Evolutionary conservation across 2,888 invertebrate species (phyloP), one percentile per base, ranked within the genome.

Genomic region (Chromoteleia sp.): DNA sequence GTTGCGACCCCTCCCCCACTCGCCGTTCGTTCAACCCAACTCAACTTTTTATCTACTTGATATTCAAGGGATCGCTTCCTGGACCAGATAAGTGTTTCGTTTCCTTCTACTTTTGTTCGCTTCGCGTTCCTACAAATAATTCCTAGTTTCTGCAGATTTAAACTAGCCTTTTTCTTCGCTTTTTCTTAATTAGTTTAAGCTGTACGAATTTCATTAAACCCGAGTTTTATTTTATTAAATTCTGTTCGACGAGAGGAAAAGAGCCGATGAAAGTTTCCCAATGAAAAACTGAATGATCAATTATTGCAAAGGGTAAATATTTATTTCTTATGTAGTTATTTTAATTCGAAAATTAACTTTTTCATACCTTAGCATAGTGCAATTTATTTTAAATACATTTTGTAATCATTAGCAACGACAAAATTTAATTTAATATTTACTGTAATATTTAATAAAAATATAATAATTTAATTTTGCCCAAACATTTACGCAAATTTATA

Each of bases 21-120:
- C 25, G 12, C 10, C n/a, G n/a, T n/a, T n/a, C n/a, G n/a, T 58
- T 30, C 67, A 52, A 58, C 25, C 29, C 43, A 56, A 54, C 48
- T 41, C 29, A 75, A 73, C 73, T 65, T 71, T 73, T 79, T 79
- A 71, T 77, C 70, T 71, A 41, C 67, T 79, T 79, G 73, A 79
- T 73, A 73, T 73, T 79, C 79, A 59, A 45, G 29, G 59, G 67
- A 79, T 79, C 71, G 71, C 67, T 36, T 36, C 48, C 48, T 8
- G 54, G 36, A 19, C 58, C 73, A 61, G 79, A 67, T 73, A 79
- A 73, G 59, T 67, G 73, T 79, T 79, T 67, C 79, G 73, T 59
- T 73, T 79, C 33, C 48, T 73, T 54, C 19, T 30, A 73, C 67
- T 67, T 79, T 67, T 59, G 73, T 79, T 79, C 79, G 48, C 21